Conservation (phyloP, 2,888 invertebrate genomes). For the Polyommatus iphigenia region DNA sequence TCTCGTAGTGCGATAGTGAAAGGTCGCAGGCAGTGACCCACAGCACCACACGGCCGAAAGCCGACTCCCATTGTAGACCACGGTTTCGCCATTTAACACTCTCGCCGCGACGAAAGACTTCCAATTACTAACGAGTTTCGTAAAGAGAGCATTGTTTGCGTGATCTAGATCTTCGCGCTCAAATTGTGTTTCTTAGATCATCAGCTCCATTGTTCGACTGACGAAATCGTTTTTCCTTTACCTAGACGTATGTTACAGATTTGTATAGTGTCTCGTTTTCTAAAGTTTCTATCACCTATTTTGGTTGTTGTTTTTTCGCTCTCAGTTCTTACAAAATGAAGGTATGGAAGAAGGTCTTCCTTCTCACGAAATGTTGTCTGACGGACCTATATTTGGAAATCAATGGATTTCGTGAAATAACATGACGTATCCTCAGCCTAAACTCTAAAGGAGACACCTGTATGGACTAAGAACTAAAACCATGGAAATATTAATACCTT, state of each 20-base stretch:
- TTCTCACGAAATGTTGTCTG: not conserved
- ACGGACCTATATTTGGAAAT: not conserved
- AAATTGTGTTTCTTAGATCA: constrained; percentile 50
- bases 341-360: not conserved
- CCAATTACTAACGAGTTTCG: constrained; percentile 70
- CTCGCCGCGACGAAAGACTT: constrained; percentile 67
- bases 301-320: not conserved
- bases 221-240: constrained; percentile 36
- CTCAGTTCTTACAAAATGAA: not conserved
- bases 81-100: constrained; percentile 74
- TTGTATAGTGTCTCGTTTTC: not conserved
- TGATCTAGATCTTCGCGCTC: constrained; percentile 69
- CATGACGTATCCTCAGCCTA: not conserved
- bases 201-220: constrained; percentile 49
- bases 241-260: not conserved
- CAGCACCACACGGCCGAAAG: constrained; percentile 50
- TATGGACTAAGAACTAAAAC: no score
- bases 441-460: no score
- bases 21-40: constrained; percentile 68
- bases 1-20: constrained; percentile 51
- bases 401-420: not conserved
- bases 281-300: not conserved
- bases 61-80: constrained; percentile 57
- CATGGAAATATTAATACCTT: no score
- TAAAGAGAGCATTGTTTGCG: constrained; percentile 70